Conservation (phyloP, 2,888 invertebrate genomes). For the Pantelozetes paolii region DNA sequence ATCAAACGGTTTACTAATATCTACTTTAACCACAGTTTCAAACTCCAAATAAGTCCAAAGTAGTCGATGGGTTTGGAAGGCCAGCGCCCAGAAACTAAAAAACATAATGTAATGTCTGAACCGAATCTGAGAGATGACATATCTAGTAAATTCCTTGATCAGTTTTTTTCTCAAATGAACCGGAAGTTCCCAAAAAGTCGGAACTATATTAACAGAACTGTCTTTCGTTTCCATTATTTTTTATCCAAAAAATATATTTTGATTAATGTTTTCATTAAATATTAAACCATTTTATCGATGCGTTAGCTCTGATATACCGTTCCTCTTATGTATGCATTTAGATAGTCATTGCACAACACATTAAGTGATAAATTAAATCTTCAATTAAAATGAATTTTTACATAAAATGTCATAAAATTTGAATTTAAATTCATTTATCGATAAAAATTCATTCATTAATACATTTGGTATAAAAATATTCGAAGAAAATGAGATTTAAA, state of each 20-base stretch:
- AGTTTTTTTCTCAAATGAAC: neutral
- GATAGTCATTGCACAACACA: neutral
- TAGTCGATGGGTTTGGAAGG: neutral
- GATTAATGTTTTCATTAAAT: neutral
- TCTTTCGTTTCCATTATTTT: too few species aligned
- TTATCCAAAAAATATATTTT: neutral
- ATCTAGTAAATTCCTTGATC: neutral
- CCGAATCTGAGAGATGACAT: neutral
- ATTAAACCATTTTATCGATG: neutral
- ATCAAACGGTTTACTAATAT: neutral
- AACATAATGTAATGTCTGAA: constrained; percentile 21
- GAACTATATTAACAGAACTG: too few species aligned
- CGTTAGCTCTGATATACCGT: neutral
- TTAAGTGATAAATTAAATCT: neutral
- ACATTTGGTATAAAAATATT: too few species aligned
- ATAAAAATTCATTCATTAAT: too few species aligned
- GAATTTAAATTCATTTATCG: too few species aligned
- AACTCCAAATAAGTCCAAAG: neutral
- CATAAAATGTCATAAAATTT: neutral
- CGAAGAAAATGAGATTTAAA: too few species aligned
- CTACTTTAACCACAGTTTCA: constrained; percentile 17
- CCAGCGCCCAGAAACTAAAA: neutral
- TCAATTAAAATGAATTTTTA: constrained; percentile 9
- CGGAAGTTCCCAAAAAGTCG: neutral
- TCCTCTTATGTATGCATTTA: neutral